A percentile compares a stretch with the other conserved stretches of the same genome.
phyloP scores from a whole-genome alignment of 2,113 vertebrate species.

The Peromyscus polionotus region DNA sequence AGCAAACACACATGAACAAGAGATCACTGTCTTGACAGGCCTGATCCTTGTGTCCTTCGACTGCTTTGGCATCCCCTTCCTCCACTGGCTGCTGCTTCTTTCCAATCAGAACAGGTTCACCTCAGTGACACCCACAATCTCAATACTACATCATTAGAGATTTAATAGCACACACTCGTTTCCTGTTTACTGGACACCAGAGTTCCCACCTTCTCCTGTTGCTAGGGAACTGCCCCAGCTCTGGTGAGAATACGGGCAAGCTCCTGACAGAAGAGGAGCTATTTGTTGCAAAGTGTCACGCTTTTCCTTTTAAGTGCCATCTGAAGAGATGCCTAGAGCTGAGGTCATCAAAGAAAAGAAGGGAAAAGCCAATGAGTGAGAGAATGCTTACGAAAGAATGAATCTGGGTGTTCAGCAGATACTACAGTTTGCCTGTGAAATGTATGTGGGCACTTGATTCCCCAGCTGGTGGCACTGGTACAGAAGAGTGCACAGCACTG shows the following conservation, averaged over 20 bases:
- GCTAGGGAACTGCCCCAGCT: not conserved
- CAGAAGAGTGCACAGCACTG: not conserved
- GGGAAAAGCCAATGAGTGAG: not conserved
- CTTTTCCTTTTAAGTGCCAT: not conserved
- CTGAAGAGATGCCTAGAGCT: not conserved
- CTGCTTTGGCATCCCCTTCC: not conserved
- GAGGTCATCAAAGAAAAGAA: not conserved
- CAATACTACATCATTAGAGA: too few species aligned
- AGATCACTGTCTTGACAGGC: not conserved
- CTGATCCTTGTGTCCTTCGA: not conserved
- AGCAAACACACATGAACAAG: not conserved
- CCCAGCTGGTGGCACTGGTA: not conserved
- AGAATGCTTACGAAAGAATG: not conserved
- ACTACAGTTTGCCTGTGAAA: not conserved
- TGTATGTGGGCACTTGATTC: not conserved
- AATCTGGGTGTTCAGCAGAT: not conserved
- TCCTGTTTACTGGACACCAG: not conserved
- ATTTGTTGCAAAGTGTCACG: not conserved
- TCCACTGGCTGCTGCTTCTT: not conserved
- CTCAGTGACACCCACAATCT: not conserved
- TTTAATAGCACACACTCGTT: not conserved
- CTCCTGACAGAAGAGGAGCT: not conserved
- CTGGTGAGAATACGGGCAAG: not conserved
- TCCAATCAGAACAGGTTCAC: not conserved
- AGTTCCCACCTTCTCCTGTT: not conserved